Conservation (phyloP, 1,140 invertebrate species). For the Pemphigus obesinymphae region DNA sequence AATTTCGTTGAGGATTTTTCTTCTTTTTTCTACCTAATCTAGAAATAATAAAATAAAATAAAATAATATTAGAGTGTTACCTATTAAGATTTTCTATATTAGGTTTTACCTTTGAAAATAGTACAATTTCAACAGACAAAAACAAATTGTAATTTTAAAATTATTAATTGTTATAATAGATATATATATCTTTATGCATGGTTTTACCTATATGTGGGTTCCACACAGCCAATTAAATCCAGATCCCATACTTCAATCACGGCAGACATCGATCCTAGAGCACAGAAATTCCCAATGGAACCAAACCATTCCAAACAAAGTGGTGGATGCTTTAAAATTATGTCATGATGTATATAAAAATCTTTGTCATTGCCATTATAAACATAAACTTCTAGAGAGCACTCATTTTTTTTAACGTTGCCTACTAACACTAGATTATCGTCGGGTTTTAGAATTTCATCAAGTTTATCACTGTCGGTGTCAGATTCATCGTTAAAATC, state of each 20-base stretch:
- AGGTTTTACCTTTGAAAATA: too few relatives aligned
- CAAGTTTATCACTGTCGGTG: slow-evolving; percentile 81
- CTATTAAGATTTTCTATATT: too few relatives aligned
- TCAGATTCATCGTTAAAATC: slow-evolving; percentile 48
- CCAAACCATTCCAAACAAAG: slow-evolving; percentile 89
- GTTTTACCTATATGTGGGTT: slow-evolving; percentile 61
- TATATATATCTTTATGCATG: too few relatives aligned
- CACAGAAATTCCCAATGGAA: slow-evolving; percentile 80
- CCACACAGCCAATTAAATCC: slow-evolving; percentile 83
- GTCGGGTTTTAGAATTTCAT: slow-evolving; percentile 80
- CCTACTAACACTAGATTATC: slow-evolving; percentile 91
- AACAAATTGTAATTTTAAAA: not conserved
- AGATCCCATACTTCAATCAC: slow-evolving; percentile 93
- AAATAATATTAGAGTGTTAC: too few relatives aligned
- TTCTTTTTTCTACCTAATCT: slow-evolving; percentile 73
- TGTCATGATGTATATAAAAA: slow-evolving; percentile 90
- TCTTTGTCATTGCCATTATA: slow-evolving; percentile 84
- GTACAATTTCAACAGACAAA: not conserved
- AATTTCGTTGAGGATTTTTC: slow-evolving; percentile 53
- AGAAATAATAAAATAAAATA: slow-evolving; percentile 52
- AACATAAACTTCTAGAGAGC: slow-evolving; percentile 82
- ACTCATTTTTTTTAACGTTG: slow-evolving; percentile 76
- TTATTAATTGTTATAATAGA: not conserved
- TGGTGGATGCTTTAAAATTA: slow-evolving; percentile 80
- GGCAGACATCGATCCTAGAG: slow-evolving; percentile 85